These are phyloP conservation scores for Argopecten irradians DNA, from an alignment of 1,140 invertebrate species.

Conservation along the genomic window DNA sequence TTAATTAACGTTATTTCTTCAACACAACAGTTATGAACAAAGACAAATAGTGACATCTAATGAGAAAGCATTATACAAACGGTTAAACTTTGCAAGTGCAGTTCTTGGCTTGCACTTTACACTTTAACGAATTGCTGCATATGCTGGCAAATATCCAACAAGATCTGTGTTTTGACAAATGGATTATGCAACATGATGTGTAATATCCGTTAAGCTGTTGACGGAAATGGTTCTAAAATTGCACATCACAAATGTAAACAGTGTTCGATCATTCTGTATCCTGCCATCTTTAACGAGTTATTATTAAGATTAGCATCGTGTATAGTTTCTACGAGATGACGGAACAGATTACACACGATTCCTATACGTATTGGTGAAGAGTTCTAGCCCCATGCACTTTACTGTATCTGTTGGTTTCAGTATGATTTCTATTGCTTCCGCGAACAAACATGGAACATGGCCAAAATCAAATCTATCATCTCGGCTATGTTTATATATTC, in stretches of 20 bases:
- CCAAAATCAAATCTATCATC: neutral
- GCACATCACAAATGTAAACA: neutral
- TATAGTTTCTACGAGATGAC: neutral
- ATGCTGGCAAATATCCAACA: neutral
- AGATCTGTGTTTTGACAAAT: neutral
- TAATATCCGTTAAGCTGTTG: neutral
- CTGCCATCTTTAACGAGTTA: neutral
- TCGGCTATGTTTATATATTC: neutral
- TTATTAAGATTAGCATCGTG: neutral
- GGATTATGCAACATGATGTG: neutral
- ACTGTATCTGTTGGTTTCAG: neutral
- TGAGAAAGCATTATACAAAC: too few relatives aligned
- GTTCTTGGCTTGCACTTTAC: neutral
- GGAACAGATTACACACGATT: neutral
- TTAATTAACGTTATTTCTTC: too few relatives aligned
- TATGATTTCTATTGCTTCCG: neutral
- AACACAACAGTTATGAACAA: too few relatives aligned
- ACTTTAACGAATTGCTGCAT: neutral
- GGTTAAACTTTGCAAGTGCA: neutral
- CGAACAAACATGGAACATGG: slow-evolving; percentile 6
- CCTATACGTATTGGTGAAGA: neutral
- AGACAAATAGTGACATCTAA: too few relatives aligned
- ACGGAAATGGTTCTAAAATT: neutral
- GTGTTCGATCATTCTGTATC: neutral
- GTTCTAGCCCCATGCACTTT: neutral